Evolutionary conservation across 2,888 invertebrate genomes (phyloP), one percentile per base, ranked within the genome.

Genomic region (Cataglyphis cursor): DNA sequence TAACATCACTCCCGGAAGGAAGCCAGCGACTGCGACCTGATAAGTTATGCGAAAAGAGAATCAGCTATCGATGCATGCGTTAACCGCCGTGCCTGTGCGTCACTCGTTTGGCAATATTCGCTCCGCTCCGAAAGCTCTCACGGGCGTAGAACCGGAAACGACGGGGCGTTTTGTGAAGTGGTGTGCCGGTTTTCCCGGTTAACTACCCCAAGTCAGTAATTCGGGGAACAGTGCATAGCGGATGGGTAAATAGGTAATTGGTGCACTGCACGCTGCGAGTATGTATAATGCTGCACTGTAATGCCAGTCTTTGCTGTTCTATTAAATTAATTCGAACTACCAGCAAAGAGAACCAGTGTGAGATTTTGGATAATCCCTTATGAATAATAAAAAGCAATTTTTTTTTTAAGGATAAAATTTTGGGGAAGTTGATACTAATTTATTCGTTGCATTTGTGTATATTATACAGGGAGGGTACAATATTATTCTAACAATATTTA

Each of bases 21-120:
- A 57, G 74, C 62, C 75, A 24, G 18, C 35, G 81, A 15, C 41
- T 72, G 35, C 51, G 38, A 15, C 3, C 62, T 65, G 68, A 88
- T 88, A 87, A 88, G 87, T 88, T 88, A 88, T 88, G 85, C 82
- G 73, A 82, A 87, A 84, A 81, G 82, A 70, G 83, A 86, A 88
- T 88, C 82, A 87, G 76, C 61, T 76, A 87, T 81, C 73, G 75
- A 10, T 72, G 51, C 35, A 73, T 44, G 59, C 59, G 70, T 28
- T 31, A 70, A 59, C 59, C 44, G 10, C 3, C 68, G 75, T 12
- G 48, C 51, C 75, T 21, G 21, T 78, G 57, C 68, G 57, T 44
- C 68, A 78, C 57, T 9, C n/a, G 28, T 31, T 21, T 62, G 24
- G 59, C 31, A 44, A 44, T 59, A 35, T 70, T 18, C 44, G n/a